Evolutionary conservation across 30 jellyfish, hydroid and myxozoan genomes (phyloP), one percentile per base, ranked within the genome.

Genomic region (Mastigias papua): DNA sequence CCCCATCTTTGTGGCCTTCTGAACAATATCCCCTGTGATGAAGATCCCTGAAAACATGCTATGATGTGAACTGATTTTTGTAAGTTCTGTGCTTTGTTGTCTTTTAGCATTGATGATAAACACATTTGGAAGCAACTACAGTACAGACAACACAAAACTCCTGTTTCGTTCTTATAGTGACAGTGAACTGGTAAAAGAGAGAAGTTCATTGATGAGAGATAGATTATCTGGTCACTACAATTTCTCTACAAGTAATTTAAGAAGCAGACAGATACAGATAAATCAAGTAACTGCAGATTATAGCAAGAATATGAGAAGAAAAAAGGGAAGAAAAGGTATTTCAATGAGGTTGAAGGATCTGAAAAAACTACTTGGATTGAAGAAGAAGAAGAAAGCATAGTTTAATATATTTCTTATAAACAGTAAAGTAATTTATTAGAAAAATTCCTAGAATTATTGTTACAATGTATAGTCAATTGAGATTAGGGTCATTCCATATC

Each of bases 181-280:
- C 74, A 63, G 74, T 27, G 74, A 63, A 63, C 42, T 63, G 35
- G 74, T 27, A 23, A 63, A 63, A 17, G 42, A 63, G 22, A 63
- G 74, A 63, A 23, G 42, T 4, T 25, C 42, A 11, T 10, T 3
- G 23, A 23, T 63, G 37, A 37, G 26, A 11, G 26, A 21, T 21
- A 23, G 42, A 27, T 20, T 27, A 2, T 2, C 74, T 63, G 74
- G 74, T 13, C 74, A n/a, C 27, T 63, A n/a, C 46, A 63, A 37
- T 20, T 63, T 63, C 23, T 63, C 74, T 1, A 63, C 74, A n/a
- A 63, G 74, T 63, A 63, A 63, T 23, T 63, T 63, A 27, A 21
- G 74, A 20, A 63, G 74, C 74, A n/a, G 37, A 23, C 35, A 63
- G 19, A 63, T 63, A 7, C 19, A 19, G 8, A 63, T 7, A 6